These are phyloP conservation scores for Daubentonia madagascariensis DNA, from an alignment of 2,113 vertebrate species.

Conservation along the genomic window DNA sequence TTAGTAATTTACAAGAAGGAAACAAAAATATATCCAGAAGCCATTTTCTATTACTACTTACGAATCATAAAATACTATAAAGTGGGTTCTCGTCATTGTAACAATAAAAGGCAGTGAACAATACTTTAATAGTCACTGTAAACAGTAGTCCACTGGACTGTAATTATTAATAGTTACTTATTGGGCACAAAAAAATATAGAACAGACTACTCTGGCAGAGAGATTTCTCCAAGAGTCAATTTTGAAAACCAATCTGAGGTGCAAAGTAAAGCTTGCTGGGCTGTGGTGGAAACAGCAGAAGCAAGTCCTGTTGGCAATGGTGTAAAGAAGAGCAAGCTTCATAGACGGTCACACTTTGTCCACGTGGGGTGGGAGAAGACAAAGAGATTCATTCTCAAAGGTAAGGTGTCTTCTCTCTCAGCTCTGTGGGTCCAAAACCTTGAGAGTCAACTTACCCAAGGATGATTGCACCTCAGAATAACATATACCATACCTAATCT, in stretches of 20 bases:
- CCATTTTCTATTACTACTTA: background rate
- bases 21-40: background rate
- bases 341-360: background rate
- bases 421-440: background rate
- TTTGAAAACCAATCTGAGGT: background rate
- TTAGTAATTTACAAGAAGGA: background rate
- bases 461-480: background rate
- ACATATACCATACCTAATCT: background rate
- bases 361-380: background rate
- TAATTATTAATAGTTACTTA: background rate
- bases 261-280: background rate
- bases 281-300: background rate
- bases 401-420: background rate
- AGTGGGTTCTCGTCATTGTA: constrained; percentile 14
- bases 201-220: background rate
- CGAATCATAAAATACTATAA: background rate
- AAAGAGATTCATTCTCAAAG: background rate
- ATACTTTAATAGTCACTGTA: background rate
- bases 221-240: background rate
- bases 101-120: background rate
- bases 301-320: background rate
- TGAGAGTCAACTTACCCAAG: background rate
- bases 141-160: background rate
- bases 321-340: background rate
- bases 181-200: background rate